Evolutionary conservation across 1,140 invertebrate genomes (phyloP), one percentile per base, ranked within the genome.

Genomic region (Drosophila rhopaloa): DNA sequence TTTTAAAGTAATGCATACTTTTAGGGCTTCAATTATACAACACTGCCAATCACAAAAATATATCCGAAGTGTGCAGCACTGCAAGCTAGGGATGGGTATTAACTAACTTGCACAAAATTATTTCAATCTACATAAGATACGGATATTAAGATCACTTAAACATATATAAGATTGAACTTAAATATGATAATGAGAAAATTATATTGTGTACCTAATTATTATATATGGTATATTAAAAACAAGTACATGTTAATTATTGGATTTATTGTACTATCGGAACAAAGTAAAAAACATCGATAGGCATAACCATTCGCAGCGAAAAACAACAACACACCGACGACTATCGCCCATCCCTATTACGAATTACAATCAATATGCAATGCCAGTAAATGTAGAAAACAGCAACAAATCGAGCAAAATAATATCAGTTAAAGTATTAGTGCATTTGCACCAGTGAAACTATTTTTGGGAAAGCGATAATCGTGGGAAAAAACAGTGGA

Each of bases 301-400:
- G 0, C 8, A 53, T 53, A 5, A 9, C 50, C 32, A 53, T 53
- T 53, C 50, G 32, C 50, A 1, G 11, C 8, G 37, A 19, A 41
- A 10, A 41, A 11, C 60, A 48, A 53, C 46, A 51, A 65, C 16
- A 43, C 10, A 16, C 2, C 10, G 11, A 32, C 63, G 14, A 32
- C 29, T 58, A 41, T 67, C 58, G 43, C 16, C 27, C 63, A 67
- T 67, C 63, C 60, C 72, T 76, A 61, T 58, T 76, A 60, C 62
- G 60, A 76, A 58, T 38, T 66, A 74, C 71, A 81, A 81, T 81
- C 79, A 81, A 81, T 81, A 81, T 46, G 68, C 68, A 79, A 79
- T 79, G 70, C 75, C 58, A 54, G 62, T 61, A 75, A 82, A 79
- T 38, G 55, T 53, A 44, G 53, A 61, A 72, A 84, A 40, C n/a